Conservation (phyloP, 1,140 invertebrate species). For the Atta cephalotes region DNA sequence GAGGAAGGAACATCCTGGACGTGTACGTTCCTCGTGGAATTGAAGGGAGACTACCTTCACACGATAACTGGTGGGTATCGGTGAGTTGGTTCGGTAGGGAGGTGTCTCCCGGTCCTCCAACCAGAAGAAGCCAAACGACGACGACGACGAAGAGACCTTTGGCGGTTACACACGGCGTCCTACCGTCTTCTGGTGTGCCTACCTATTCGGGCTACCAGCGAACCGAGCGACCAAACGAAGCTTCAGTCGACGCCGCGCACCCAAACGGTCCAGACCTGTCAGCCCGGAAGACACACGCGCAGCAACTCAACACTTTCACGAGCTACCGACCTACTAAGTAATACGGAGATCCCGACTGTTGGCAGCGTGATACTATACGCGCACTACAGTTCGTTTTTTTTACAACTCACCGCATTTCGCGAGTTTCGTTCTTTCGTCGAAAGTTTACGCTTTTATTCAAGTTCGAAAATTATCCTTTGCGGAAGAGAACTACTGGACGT, state of each 20-base stretch:
- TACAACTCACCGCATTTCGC: slow-evolving; percentile 15
- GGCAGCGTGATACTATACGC: slow-evolving; percentile 37
- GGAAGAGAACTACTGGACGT: slow-evolving; percentile 9
- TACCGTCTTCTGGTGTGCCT: slow-evolving; percentile 82
- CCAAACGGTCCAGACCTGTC: slow-evolving; percentile 86
- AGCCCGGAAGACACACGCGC: slow-evolving; percentile 74
- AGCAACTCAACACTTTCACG: slow-evolving; percentile 48
- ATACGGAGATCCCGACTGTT: slow-evolving; percentile 11
- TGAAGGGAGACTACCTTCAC: slow-evolving; percentile 69
- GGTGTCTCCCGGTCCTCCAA: slow-evolving; percentile 84
- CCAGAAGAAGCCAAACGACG: slow-evolving; percentile 83
- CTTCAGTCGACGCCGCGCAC: slow-evolving; percentile 86
- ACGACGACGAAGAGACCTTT: slow-evolving; percentile 74
- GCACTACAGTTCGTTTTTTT: not conserved
- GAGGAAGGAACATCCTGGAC: slow-evolving; percentile 71
- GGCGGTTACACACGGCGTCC: slow-evolving; percentile 78
- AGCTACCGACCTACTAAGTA: slow-evolving; percentile 34
- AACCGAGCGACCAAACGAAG: slow-evolving; percentile 83
- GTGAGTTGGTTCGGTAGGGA: slow-evolving; percentile 84
- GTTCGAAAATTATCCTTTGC: not conserved
- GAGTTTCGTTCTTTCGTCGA: slow-evolving; percentile 45
- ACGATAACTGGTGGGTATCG: slow-evolving; percentile 70
- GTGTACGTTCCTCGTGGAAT: slow-evolving; percentile 64
- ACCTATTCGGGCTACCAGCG: slow-evolving; percentile 81
- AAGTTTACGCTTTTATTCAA: not conserved